These are phyloP conservation scores for Zaprionus ornatus DNA, from an alignment of 1,140 invertebrate species.

Conservation along the genomic window DNA sequence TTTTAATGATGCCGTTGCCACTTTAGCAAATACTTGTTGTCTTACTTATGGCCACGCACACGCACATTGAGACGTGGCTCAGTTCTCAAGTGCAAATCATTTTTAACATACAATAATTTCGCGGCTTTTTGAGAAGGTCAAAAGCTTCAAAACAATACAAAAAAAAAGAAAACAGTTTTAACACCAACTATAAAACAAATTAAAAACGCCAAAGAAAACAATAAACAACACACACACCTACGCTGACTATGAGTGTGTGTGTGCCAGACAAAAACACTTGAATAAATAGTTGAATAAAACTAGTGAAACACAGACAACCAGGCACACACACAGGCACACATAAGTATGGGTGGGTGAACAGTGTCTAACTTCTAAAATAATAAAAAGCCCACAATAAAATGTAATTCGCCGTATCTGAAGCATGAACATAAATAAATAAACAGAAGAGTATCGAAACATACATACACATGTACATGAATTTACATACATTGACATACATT, in stretches of 20 bases:
- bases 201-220: constrained; percentile 14
- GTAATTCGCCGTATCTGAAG: constrained; percentile 21
- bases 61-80: constrained; percentile 22
- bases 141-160: constrained; percentile 28
- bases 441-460: constrained; percentile 35
- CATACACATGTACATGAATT: neutral
- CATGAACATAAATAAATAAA: constrained; percentile 50
- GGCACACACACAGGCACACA: constrained; percentile 9
- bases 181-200: constrained; percentile 24
- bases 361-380: neutral
- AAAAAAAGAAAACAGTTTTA: constrained; percentile 19
- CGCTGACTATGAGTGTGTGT: neutral
- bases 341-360: constrained; percentile 14
- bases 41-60: constrained; percentile 8
- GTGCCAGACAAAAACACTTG: neutral
- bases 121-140: constrained; percentile 51
- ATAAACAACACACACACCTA: constrained; percentile 1
- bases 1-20: constrained; percentile 31
- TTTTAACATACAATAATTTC: constrained; percentile 41
- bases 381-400: neutral
- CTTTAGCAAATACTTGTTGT: constrained; percentile 37
- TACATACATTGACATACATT: constrained; percentile 15
- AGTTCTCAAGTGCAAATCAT: constrained; percentile 52
- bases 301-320: constrained; percentile 9
- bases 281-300: constrained; percentile 46